These are phyloP conservation scores for Antigone vipio DNA, from an alignment of 2,113 vertebrate genomes.

Conservation along the genomic window DNA sequence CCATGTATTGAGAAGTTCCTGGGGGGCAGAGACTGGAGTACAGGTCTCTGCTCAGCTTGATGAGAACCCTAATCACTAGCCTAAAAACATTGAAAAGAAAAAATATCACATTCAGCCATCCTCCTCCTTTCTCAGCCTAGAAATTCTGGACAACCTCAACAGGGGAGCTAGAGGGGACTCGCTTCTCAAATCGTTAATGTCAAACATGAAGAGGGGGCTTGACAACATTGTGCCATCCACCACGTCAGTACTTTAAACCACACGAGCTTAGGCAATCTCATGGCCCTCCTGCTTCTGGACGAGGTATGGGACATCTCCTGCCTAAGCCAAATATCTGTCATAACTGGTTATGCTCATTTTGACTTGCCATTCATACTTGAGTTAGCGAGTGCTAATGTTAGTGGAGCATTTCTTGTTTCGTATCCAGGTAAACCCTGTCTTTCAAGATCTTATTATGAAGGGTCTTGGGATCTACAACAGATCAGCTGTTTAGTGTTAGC, in stretches of 20 bases:
- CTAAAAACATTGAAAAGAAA: neutral
- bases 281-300: neutral
- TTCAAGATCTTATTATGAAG: neutral
- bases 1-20: neutral
- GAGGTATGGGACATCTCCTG: neutral
- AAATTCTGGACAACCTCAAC: neutral
- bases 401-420: neutral
- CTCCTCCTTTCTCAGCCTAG: neutral
- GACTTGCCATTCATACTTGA: neutral
- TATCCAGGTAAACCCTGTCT: neutral
- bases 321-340: neutral
- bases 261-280: neutral
- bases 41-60: neutral
- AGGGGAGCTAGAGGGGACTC: neutral
- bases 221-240: neutral
- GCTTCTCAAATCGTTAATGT: neutral
- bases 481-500: slow-evolving; percentile 49
- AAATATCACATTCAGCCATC: neutral
- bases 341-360: neutral
- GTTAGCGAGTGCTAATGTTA: neutral
- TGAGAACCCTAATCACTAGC: neutral
- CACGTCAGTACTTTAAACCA: neutral
- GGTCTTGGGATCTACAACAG: slow-evolving; percentile 21
- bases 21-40: neutral
- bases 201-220: neutral